These are phyloP conservation scores for Malurus melanocephalus DNA, from an alignment of 2,113 vertebrate genomes.

Conservation along the genomic window DNA sequence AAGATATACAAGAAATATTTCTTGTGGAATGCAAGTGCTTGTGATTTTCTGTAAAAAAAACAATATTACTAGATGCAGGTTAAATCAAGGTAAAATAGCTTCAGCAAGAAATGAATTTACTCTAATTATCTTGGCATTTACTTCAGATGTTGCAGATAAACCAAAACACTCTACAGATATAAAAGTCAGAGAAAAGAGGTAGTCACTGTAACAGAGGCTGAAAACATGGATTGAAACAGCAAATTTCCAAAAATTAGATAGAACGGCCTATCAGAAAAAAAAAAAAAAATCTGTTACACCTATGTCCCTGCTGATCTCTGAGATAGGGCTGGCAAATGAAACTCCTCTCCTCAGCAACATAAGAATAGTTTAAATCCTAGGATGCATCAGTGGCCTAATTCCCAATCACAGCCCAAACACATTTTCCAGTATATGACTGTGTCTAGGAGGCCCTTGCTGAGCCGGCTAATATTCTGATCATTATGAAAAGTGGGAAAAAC, in stretches of 20 bases:
- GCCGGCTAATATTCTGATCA: accelerated
- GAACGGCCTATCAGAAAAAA: not conserved
- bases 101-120: not conserved
- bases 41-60: not conserved
- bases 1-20: not conserved
- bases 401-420: not conserved
- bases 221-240: not conserved
- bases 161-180: not conserved
- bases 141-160: not conserved
- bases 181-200: not conserved
- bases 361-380: not conserved
- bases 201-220: not conserved
- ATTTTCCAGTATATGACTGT: not conserved
- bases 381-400: not conserved
- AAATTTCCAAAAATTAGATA: not conserved
- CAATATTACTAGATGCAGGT: not conserved
- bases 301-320: not conserved
- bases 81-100: not conserved
- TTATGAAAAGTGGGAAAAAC: not conserved
- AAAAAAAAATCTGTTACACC: not conserved
- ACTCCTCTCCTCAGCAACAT: not conserved
- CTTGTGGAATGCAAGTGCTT: not conserved
- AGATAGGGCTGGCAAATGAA: not conserved
- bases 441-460: not conserved
- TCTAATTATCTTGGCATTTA: constrained; percentile 2